Percentiles rank a stretch among this genome's conserved stretches.
Evolutionary conservation across 2,888 invertebrate species (phyloP).

Genomic region (Tipula vernalis): DNA sequence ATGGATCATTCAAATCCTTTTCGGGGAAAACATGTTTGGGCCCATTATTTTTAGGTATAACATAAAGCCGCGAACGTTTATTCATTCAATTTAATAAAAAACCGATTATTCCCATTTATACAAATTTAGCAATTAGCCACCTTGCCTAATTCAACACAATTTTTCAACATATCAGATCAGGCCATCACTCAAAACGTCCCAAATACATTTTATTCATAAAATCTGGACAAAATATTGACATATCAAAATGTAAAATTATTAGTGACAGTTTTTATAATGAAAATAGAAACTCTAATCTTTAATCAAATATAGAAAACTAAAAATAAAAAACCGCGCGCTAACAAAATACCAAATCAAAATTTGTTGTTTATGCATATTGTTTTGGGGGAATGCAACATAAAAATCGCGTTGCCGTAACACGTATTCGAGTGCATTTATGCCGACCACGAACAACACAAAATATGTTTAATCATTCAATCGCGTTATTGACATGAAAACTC

Average conservation of each 20-base stretch:
- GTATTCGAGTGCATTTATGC: neutral
- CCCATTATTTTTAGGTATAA: too few species aligned
- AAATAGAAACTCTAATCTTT: neutral
- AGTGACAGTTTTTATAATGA: neutral
- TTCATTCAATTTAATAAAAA: too few species aligned
- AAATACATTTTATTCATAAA: neutral
- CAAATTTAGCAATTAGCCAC: neutral
- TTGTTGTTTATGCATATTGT: neutral
- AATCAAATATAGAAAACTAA: neutral
- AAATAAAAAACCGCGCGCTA: neutral
- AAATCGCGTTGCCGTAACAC: neutral
- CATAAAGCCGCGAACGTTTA: too few species aligned
- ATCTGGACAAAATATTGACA: neutral
- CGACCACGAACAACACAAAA: neutral
- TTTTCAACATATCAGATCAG: neutral
- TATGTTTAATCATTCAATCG: neutral
- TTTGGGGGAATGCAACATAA: neutral
- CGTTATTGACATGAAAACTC: neutral
- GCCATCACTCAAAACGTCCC: neutral
- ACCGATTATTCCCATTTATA: too few species aligned
- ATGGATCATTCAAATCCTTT: too few species aligned
- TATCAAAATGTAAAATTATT: neutral
- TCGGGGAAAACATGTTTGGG: too few species aligned
- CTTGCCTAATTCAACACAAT: neutral
- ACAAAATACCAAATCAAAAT: neutral